phyloP scores from a whole-genome alignment of 2,888 invertebrate genomes.

The Polydrusus cervinus region DNA sequence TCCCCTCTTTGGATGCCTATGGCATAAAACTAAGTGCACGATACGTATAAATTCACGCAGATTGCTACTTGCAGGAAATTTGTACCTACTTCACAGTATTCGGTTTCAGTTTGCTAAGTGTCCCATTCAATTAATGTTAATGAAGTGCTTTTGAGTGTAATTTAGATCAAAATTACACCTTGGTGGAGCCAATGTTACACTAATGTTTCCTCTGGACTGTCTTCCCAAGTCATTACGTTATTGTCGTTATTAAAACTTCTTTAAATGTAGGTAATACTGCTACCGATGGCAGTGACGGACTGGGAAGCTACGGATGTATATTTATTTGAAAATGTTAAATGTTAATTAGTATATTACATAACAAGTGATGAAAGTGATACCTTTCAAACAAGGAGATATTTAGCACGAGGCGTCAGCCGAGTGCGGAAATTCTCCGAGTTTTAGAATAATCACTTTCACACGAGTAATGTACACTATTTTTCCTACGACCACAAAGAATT shows the following conservation, averaged over 20 bases:
- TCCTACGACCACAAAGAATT: too few relatives aligned
- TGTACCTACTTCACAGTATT: conserved; percentile 23
- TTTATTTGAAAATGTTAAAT: too few relatives aligned
- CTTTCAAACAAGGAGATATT: too few relatives aligned
- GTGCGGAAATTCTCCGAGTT: too few relatives aligned
- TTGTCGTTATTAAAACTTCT: conserved; percentile 22
- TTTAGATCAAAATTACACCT: conserved; percentile 23
- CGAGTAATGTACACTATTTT: too few relatives aligned
- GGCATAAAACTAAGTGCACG: background rate
- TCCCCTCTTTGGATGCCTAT: too few relatives aligned
- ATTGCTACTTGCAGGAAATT: conserved; percentile 13
- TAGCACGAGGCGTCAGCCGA: too few relatives aligned
- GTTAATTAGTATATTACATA: too few relatives aligned
- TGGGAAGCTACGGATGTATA: background rate
- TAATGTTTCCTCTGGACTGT: conserved; percentile 16
- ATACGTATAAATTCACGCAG: conserved; percentile 3
- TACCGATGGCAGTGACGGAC: conserved; percentile 10
- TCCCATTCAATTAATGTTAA: conserved; percentile 29
- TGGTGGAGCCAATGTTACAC: conserved; percentile 16
- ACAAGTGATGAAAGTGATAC: too few relatives aligned
- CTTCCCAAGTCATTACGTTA: conserved; percentile 29
- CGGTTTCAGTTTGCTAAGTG: conserved; percentile 26
- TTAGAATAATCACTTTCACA: too few relatives aligned
- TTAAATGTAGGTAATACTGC: conserved; percentile 17
- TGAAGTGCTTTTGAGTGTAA: conserved; percentile 25